Evolutionary conservation across 2,797 vertebrate genomes (phyloP), one percentile per base, ranked within the genome.

Genomic region (Lagodon rhomboides): DNA sequence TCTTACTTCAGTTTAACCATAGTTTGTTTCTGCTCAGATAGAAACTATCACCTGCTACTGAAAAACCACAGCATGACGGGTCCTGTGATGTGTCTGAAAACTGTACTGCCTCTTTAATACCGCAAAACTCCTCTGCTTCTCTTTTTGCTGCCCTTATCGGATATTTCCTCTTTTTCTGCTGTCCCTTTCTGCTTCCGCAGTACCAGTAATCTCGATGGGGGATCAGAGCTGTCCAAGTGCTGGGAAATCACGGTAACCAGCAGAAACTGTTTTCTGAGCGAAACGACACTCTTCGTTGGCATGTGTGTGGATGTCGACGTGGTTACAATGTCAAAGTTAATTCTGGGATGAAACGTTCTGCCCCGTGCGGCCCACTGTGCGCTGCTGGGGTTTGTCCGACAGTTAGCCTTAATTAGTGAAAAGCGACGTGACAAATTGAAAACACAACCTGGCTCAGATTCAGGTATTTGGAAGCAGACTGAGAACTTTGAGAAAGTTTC

Each of bases 81-180:
- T 12, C 46, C 49, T 64, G 1, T 63, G 17, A 38, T 70, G 17
- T 17, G 61, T 75, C 44, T 68, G 46, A 66, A 72, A 85, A 53
- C 54, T 38, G 43, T 6, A 67, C 27, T 12, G 16, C 34, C 43
- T 25, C 49, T 58, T 62, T 18, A 59, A 44, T 3, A 68, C 66
- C 9, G 0, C 69, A 73, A 23, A 18, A 72, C 13, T 67, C 43
- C 12, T 34, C 4, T 44, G 34, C 75, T 83, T 82, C 80, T 61
- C 72, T 67, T 65, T 67, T 49, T 25, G 43, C 27, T 11, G 10
- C 12, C 58, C 0, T 41, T 3, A n/a, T 38, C 22, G 47, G 3
- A 58, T 56, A 61, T 38, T 89, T 90, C 78, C 79, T 67, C 78
- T 73, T 79, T 88, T 82, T 71, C 12, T 72, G 9, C 20, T n/a